Evolutionary conservation across 1,140 invertebrate genomes (phyloP).

Genomic region (Trichonephila inaurata): DNA sequence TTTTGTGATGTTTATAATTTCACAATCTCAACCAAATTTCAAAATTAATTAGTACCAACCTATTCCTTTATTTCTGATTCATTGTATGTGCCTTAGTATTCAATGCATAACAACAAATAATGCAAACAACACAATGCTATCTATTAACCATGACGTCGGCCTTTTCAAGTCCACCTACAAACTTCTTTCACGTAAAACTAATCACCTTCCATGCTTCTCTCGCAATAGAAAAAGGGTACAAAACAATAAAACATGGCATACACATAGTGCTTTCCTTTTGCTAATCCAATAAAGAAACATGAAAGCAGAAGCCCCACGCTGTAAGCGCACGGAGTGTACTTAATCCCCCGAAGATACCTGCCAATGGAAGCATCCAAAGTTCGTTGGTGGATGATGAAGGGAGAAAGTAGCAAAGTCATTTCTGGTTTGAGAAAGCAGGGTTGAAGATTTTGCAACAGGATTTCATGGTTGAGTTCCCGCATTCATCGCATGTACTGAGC

Average conservation of each 20-base stretch:
- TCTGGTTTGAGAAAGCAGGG: not conserved
- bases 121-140: no score
- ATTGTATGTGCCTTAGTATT: no score
- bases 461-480: not conserved
- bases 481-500: not conserved
- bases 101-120: no score
- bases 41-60: no score
- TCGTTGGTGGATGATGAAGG: not conserved
- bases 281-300: constrained; percentile 39
- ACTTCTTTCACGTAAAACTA: not conserved
- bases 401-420: constrained; percentile 3
- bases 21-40: no score
- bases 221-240: not conserved
- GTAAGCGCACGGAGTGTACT: not conserved
- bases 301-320: constrained; percentile 32
- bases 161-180: not conserved
- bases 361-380: not conserved
- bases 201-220: not conserved
- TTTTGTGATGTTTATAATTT: no score
- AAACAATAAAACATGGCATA: not conserved
- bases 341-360: not conserved
- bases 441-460: constrained; percentile 31
- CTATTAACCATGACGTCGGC: not conserved
- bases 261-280: not conserved
- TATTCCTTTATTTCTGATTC: no score